These are phyloP conservation scores for Macrotis lagotis DNA, from an alignment of 2,113 vertebrate genomes.

Conservation along the genomic window DNA sequence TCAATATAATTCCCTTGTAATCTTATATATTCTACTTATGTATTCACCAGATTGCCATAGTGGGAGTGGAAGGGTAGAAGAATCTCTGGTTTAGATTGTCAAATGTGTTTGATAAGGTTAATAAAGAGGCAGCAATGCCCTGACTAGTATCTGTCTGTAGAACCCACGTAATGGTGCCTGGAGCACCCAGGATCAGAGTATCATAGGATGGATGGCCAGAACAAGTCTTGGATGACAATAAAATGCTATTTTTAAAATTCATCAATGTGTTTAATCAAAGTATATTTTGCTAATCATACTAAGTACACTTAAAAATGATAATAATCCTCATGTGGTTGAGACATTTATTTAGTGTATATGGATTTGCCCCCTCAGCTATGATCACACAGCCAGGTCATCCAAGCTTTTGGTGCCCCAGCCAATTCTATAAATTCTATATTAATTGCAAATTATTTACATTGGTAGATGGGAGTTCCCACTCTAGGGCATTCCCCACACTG, in stretches of 20 bases:
- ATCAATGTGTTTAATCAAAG: not conserved
- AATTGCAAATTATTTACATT: not conserved
- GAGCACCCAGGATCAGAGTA: not conserved
- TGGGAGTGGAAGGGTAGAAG: not conserved
- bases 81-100: not conserved
- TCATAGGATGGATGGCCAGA: not conserved
- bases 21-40: not conserved
- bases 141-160: not conserved
- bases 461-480: not conserved
- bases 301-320: not conserved
- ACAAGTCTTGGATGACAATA: not conserved
- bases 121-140: not conserved
- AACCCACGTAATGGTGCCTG: not conserved
- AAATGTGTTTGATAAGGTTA: not conserved
- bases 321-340: not conserved
- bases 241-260: not conserved
- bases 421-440: not conserved
- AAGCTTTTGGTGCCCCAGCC: not conserved
- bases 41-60: not conserved
- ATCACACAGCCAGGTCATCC: not conserved
- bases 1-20: not conserved
- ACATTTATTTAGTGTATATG: not conserved
- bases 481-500: not conserved
- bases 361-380: not conserved
- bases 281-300: not conserved